A percentile compares a stretch with the other conserved stretches of the same genome.
These are phyloP conservation scores for Temnothorax unifasciatus DNA, from an alignment of 2,888 invertebrate genomes.

Conservation along the genomic window DNA sequence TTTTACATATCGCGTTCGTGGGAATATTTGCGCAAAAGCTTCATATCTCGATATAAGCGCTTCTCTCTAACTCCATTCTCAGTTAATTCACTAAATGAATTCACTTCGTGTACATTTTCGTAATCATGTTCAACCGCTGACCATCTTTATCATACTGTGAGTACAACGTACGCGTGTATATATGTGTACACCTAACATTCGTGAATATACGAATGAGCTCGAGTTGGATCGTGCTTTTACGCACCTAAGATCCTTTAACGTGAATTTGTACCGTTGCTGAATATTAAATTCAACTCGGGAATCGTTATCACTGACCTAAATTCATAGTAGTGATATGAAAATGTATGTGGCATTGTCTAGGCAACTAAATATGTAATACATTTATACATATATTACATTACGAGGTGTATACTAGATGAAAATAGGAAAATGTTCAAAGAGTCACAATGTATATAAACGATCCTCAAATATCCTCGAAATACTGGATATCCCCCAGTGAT, in stretches of 20 bases:
- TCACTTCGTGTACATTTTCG: neutral
- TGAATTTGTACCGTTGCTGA: neutral
- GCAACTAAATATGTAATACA: slow-evolving; percentile 34
- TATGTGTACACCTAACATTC: slow-evolving; percentile 20
- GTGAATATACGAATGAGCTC: neutral
- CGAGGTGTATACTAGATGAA: slow-evolving; percentile 30
- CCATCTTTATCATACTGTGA: slow-evolving; percentile 19
- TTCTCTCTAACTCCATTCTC: slow-evolving; percentile 12
- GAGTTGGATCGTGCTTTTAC: slow-evolving; percentile 10
- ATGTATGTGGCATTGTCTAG: slow-evolving; percentile 37
- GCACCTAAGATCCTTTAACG: neutral
- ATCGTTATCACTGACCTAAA: slow-evolving; percentile 22
- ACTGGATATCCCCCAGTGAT: neutral
- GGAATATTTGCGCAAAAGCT: neutral
- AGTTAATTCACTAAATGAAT: neutral
- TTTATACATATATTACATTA: slow-evolving; percentile 8
- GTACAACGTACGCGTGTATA: slow-evolving; percentile 42
- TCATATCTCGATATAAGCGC: neutral
- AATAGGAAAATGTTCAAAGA: slow-evolving; percentile 38
- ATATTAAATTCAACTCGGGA: neutral
- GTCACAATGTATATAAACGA: slow-evolving; percentile 23
- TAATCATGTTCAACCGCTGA: slow-evolving; percentile 10
- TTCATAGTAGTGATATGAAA: slow-evolving; percentile 14
- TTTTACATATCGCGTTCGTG: neutral
- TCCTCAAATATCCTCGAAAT: slow-evolving; percentile 10